A percentile compares a stretch with the other conserved stretches of the same genome.
phyloP scores from a whole-genome alignment of 2,797 vertebrate genomes.

The Sebastes baramenuke region DNA sequence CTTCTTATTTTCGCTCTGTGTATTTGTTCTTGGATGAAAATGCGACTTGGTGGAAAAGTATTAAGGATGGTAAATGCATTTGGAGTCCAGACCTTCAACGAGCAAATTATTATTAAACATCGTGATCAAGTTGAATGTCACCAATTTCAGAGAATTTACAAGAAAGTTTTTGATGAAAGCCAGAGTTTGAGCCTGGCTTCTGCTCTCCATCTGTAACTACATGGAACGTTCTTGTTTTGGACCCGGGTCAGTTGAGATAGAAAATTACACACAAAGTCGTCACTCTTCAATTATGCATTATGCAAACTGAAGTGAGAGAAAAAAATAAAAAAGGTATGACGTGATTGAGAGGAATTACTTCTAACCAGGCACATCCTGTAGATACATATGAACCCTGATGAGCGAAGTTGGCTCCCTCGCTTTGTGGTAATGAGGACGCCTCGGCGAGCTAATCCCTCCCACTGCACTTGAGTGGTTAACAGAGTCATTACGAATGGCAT shows the following conservation, averaged over 20 bases:
- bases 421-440: constrained; percentile 39
- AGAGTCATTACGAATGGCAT: constrained; percentile 19
- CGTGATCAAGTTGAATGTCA: constrained; percentile 16
- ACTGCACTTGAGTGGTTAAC: constrained; percentile 48
- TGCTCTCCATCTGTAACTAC: constrained; percentile 13
- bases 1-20: background rate
- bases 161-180: constrained; percentile 12
- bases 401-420: constrained; percentile 25
- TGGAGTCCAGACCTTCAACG: background rate
- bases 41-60: constrained; percentile 38
- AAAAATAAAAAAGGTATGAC: background rate
- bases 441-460: constrained; percentile 37
- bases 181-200: background rate
- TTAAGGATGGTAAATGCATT: constrained; percentile 15
- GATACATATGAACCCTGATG: constrained; percentile 31
- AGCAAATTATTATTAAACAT: constrained; percentile 8
- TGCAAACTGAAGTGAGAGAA: constrained; percentile 20
- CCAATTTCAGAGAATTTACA: background rate
- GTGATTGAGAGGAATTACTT: constrained; percentile 20
- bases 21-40: constrained; percentile 44
- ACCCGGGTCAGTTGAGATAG: constrained; percentile 6
- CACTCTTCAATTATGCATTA: constrained; percentile 8
- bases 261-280: constrained; percentile 12
- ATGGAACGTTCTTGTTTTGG: constrained; percentile 21
- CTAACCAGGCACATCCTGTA: constrained; percentile 24